A percentile compares a stretch with the other conserved stretches of the same genome.
These are phyloP conservation scores for Heterotis niloticus DNA, from an alignment of 2,113 vertebrate species.

Conservation along the genomic window DNA sequence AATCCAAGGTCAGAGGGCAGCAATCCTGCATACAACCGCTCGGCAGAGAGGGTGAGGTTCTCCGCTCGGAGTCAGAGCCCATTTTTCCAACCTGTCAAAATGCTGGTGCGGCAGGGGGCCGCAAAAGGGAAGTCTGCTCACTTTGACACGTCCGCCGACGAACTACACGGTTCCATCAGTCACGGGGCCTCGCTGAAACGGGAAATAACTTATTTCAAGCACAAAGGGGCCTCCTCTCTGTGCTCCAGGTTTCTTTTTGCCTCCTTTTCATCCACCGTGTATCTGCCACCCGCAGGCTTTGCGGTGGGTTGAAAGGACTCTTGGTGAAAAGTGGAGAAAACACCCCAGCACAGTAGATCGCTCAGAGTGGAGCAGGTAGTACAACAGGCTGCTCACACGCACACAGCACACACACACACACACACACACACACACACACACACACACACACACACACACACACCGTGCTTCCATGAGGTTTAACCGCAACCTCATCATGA, in stretches of 20 bases:
- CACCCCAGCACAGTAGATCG: slow-evolving; percentile 11
- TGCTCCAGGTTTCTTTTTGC: not conserved
- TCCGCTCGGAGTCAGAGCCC: not conserved
- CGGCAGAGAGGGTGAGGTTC: not conserved
- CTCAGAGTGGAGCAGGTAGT: slow-evolving; percentile 15
- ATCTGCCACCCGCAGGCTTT: slow-evolving; percentile 23
- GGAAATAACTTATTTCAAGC: slow-evolving; percentile 22
- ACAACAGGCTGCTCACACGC: slow-evolving; percentile 22
- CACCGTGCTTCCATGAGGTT: not conserved
- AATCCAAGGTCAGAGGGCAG: not conserved
- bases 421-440: too few species aligned
- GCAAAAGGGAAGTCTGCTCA: not conserved
- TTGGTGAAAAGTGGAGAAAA: not conserved
- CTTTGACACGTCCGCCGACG: not conserved
- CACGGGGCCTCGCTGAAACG: slow-evolving; percentile 1
- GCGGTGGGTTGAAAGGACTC: slow-evolving; percentile 22
- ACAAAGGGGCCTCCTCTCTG: not conserved
- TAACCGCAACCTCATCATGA: not conserved
- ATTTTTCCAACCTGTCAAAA: slow-evolving; percentile 1
- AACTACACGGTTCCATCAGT: slow-evolving; percentile 5
- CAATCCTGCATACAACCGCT: not conserved
- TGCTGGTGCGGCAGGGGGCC: not conserved
- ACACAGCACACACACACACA: too few species aligned
- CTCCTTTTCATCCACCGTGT: slow-evolving; percentile 13
- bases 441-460: too few species aligned